Evolutionary conservation across 1,140 invertebrate species (phyloP).

Genomic region (Drosophila busckii): DNA sequence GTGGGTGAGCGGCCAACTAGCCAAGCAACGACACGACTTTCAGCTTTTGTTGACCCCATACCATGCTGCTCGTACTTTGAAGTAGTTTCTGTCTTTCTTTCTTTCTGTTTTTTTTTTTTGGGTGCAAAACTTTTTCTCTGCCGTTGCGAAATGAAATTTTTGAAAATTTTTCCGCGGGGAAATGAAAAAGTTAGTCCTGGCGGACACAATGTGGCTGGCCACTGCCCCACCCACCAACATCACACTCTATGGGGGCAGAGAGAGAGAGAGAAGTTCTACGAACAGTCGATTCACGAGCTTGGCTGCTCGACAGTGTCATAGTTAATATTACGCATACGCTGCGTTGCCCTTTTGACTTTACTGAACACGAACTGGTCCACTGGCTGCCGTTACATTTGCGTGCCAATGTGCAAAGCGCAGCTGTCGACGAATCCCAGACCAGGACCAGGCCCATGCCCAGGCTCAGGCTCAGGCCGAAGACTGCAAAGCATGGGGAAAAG

Average conservation of each 20-base stretch:
- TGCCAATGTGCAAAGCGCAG: conserved; percentile 55
- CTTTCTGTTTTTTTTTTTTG: conserved; percentile 74
- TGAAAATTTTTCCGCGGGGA: conserved; percentile 77
- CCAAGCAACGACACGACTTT: conserved; percentile 61
- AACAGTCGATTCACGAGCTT: conserved; percentile 11
- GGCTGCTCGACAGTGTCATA: conserved; percentile 36
- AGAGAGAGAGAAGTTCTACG: no score
- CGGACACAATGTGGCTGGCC: conserved; percentile 69
- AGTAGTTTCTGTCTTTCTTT: conserved; percentile 76
- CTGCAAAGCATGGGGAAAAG: conserved; percentile 67
- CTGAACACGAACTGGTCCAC: neutral
- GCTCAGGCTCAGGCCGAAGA: conserved; percentile 14
- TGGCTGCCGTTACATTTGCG: conserved; percentile 30
- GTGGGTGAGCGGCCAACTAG: conserved; percentile 14
- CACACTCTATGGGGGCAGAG: no score
- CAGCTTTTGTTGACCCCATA: conserved; percentile 55
- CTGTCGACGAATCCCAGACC: conserved; percentile 31
- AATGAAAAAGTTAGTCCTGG: conserved; percentile 72
- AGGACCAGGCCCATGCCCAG: neutral
- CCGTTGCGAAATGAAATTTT: conserved; percentile 75
- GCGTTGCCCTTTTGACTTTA: conserved; percentile 71
- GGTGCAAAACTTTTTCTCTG: conserved; percentile 65
- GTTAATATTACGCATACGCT: conserved; percentile 73
- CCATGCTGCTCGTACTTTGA: conserved; percentile 33
- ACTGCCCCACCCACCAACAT: conserved; percentile 2